Base-by-base conservation (phyloP, 2,888 invertebrate species). In the Aspidiotus destructor region DNA sequence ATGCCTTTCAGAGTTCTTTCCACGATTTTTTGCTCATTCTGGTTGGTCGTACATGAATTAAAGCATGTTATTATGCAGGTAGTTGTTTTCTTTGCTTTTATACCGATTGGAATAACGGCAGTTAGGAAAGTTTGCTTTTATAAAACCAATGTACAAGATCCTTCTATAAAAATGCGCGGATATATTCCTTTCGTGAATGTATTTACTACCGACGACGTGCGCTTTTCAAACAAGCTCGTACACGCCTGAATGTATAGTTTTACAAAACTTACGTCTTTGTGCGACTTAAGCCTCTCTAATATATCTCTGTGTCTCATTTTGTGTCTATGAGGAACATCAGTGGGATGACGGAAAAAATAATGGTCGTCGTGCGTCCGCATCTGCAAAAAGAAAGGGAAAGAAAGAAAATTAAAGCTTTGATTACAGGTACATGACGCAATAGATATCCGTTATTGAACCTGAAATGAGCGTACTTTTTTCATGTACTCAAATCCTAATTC, bases 321-420 rank as follows among this genome's bases (percentile, higher is more conserved):
- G 16, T 64, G 64, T 16, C 55, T 41, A 13, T 54, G 42, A 13
- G 55, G 57, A 13, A 64, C 41, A 15, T 64, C 64, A 28, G 28
- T 28, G n/a, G 64, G 10, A 57, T 64, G 64, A 41, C 16, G 41
- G 17, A 64, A 64, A 16, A 57, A 57, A 28, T 57, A 64, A 16
- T 64, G 64, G 10, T 64, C 17, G 13, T 64, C 28, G 9, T 41
- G 57, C 55, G n/a, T 16, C 16, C 16, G 13, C 17, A 55, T 16
- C 55, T 55, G 55, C 28, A 28, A 3, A 28, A 28, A 28, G 28
- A 28, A 28, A 28, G 28, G 28, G 17, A 55, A 55, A n/a, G 10
- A 16, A 10, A 17, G 1, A n/a, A 13, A 55, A 55, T 55, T 16
- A 17, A 15, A 55, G 10, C n/a, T 17, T 16, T 55, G n/a, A 10